Evolutionary conservation across 2,113 vertebrate genomes (phyloP).

Genomic region (Podilymbus podiceps): DNA sequence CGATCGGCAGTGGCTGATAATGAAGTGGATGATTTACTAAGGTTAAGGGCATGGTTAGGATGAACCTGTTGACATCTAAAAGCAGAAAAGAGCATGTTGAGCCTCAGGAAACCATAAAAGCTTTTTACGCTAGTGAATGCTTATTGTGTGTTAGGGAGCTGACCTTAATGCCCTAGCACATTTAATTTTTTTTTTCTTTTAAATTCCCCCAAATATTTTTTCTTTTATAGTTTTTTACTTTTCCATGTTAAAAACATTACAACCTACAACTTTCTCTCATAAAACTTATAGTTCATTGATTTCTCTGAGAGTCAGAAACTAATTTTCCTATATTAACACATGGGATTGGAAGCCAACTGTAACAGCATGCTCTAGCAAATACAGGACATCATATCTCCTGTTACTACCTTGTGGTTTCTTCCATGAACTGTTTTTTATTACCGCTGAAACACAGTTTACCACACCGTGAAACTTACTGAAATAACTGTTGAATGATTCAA

Average conservation of each 20-base stretch:
- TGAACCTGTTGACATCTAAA: constrained; percentile 36
- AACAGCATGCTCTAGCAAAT: background rate
- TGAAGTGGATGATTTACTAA: background rate
- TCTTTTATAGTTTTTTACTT: background rate
- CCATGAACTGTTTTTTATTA: background rate
- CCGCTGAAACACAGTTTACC: background rate
- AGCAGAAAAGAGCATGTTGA: background rate
- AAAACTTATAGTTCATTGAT: background rate
- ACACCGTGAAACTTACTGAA: rapidly evolving
- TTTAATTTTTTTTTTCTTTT: background rate
- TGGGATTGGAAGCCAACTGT: rapidly evolving
- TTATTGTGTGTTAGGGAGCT: constrained; percentile 9
- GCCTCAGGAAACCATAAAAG: background rate
- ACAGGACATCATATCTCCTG: background rate
- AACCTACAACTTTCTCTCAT: background rate
- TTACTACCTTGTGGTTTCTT: background rate
- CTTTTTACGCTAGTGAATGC: background rate
- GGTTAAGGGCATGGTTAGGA: background rate
- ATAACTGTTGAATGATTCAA: background rate
- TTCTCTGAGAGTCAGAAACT: background rate
- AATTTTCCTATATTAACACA: background rate
- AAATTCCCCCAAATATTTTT: background rate
- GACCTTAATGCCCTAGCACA: background rate
- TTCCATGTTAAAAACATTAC: background rate
- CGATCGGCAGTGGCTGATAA: background rate